These are phyloP conservation scores for Onychomys arenicola DNA, from an alignment of 2,797 vertebrate species.

Conservation along the genomic window DNA sequence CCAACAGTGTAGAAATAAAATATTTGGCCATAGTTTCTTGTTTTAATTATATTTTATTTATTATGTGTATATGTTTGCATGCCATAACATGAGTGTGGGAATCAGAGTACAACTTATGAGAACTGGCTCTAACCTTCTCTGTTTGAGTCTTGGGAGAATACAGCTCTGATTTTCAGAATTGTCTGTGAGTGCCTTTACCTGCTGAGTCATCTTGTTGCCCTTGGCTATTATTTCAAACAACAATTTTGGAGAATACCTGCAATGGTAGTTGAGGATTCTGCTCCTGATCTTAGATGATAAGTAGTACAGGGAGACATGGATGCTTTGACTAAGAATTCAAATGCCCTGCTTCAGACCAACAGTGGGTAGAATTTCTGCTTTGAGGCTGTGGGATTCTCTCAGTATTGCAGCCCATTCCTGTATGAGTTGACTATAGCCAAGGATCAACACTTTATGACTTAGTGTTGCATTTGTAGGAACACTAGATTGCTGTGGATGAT, in stretches of 20 bases:
- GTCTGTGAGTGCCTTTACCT: neutral
- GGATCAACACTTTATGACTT: neutral
- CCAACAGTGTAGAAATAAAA: neutral
- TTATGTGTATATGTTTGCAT: neutral
- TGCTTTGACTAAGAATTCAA: neutral
- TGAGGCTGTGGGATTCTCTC: neutral
- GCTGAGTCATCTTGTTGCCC: neutral
- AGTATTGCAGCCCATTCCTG: neutral
- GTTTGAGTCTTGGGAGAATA: neutral
- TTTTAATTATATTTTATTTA: neutral
- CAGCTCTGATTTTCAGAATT: neutral
- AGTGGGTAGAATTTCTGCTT: neutral
- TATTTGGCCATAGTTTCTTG: neutral
- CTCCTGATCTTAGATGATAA: neutral
- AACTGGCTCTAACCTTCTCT: neutral
- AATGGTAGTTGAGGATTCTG: neutral
- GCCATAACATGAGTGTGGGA: neutral
- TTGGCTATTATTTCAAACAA: neutral
- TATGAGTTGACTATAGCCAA: neutral
- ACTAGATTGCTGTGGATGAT: neutral
- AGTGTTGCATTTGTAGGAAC: neutral
- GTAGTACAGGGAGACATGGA: neutral
- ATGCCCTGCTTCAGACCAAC: rapidly evolving
- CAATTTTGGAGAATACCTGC: neutral
- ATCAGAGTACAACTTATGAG: neutral